Percentiles rank a stretch among this genome's conserved stretches.
These are phyloP conservation scores for Urocolius indicus DNA, from an alignment of 2,113 vertebrate genomes.

Conservation along the genomic window DNA sequence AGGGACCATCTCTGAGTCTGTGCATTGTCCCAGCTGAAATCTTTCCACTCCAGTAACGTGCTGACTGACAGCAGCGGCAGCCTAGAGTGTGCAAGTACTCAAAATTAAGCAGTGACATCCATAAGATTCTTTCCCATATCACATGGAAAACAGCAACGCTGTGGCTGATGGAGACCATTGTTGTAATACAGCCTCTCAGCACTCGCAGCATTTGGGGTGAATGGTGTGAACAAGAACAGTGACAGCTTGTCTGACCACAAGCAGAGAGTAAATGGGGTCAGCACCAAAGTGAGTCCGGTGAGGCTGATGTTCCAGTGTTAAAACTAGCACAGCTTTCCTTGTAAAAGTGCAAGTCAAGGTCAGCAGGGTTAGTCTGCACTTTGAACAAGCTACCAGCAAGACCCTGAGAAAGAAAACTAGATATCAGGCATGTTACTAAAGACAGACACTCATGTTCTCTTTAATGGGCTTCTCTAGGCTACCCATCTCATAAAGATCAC, in stretches of 20 bases:
- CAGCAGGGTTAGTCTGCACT: background rate
- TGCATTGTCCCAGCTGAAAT: background rate
- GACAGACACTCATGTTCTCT: background rate
- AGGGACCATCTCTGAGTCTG: background rate
- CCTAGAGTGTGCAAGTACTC: background rate
- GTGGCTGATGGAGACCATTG: background rate
- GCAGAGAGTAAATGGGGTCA: background rate
- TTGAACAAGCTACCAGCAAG: background rate
- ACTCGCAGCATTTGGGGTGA: background rate
- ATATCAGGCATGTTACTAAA: background rate
- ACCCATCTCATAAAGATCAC: background rate
- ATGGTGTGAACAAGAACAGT: accelerated
- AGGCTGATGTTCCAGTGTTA: accelerated
- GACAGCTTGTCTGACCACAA: background rate
- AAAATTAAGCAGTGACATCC: background rate
- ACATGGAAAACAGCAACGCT: background rate
- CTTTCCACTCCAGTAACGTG: too few species aligned
- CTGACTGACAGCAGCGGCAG: background rate
- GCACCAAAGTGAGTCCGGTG: background rate
- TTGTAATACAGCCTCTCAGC: background rate
- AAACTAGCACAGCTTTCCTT: background rate
- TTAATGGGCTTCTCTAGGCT: background rate
- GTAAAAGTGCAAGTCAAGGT: background rate
- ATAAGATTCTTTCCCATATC: background rate
- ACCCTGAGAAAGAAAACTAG: background rate